phyloP scores from a whole-genome alignment of 2,113 vertebrate species.

The Gambusia holbrooki region DNA sequence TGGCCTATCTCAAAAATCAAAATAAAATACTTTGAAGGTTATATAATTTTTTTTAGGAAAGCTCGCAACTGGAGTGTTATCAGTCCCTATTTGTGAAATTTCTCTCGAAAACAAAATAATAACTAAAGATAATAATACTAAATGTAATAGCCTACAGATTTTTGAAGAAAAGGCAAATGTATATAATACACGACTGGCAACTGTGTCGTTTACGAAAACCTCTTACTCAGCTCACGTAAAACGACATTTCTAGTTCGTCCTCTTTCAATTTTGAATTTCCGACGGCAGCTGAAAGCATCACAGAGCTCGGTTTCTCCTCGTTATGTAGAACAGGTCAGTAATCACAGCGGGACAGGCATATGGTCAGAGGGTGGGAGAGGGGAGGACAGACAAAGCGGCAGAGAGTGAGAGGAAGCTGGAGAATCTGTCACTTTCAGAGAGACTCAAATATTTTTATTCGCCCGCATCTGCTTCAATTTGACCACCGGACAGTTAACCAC shows the following conservation, averaged over 20 bases:
- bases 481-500: not conserved
- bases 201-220: no score
- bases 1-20: no score
- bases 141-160: no score
- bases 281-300: slow-evolving; percentile 35
- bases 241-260: not conserved
- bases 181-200: no score
- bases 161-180: no score
- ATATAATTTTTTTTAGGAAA: no score
- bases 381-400: not conserved
- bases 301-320: slow-evolving; percentile 5
- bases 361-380: slow-evolving; percentile 1
- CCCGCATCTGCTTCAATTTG: not conserved
- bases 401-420: slow-evolving; percentile 6
- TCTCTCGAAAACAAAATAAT: no score
- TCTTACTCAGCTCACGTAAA: not conserved
- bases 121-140: no score
- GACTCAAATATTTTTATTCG: not conserved
- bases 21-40: no score
- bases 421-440: not conserved
- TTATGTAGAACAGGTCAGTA: slow-evolving; percentile 12
- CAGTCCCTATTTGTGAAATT: no score
- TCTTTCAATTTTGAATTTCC: slow-evolving; percentile 24
- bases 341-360: not conserved
- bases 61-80: no score